Conservation (phyloP, 92 coral and sea anemone genomes). For the Scolanthus callimorphus region DNA sequence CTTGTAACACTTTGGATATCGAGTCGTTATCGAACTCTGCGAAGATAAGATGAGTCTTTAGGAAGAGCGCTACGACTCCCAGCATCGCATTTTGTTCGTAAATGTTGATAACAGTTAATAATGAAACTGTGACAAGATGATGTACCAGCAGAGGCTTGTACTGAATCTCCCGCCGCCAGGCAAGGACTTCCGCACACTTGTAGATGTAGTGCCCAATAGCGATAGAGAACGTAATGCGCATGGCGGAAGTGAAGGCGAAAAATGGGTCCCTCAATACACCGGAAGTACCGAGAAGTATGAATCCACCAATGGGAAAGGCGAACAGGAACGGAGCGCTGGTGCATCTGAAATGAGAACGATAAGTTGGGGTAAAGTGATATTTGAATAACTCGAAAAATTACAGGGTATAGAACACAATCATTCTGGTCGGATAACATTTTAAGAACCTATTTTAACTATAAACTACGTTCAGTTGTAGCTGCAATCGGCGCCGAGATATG, state of each 20-base stretch:
- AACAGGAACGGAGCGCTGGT: slow-evolving; percentile 67
- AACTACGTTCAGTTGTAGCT: too few relatives aligned
- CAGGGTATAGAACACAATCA: too few relatives aligned
- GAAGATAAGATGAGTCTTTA: slow-evolving; percentile 81
- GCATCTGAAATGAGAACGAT: slow-evolving; percentile 40
- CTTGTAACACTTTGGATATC: slow-evolving; percentile 34
- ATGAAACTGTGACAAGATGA: slow-evolving; percentile 72
- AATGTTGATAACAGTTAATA: slow-evolving; percentile 38
- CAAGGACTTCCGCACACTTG: slow-evolving; percentile 67
- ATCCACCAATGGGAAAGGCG: slow-evolving; percentile 53
- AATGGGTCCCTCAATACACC: slow-evolving; percentile 69
- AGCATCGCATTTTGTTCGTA: slow-evolving; percentile 75
- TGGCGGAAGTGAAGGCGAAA: slow-evolving; percentile 39
- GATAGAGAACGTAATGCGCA: slow-evolving; percentile 59
- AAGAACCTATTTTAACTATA: too few relatives aligned
- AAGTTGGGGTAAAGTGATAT: too few relatives aligned
- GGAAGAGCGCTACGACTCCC: slow-evolving; percentile 69
- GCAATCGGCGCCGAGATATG: too few relatives aligned
- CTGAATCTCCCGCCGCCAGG: slow-evolving; percentile 55
- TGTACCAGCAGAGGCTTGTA: slow-evolving; percentile 80
- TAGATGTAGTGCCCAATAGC: slow-evolving; percentile 78
- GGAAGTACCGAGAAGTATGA: slow-evolving; percentile 46
- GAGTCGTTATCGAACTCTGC: slow-evolving; percentile 73
- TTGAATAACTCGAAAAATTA: too few relatives aligned
- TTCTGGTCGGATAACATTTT: too few relatives aligned